Percentiles rank a stretch among this genome's conserved stretches.
Conservation (phyloP, 2,888 invertebrate species). For the Melipona bicolor region DNA sequence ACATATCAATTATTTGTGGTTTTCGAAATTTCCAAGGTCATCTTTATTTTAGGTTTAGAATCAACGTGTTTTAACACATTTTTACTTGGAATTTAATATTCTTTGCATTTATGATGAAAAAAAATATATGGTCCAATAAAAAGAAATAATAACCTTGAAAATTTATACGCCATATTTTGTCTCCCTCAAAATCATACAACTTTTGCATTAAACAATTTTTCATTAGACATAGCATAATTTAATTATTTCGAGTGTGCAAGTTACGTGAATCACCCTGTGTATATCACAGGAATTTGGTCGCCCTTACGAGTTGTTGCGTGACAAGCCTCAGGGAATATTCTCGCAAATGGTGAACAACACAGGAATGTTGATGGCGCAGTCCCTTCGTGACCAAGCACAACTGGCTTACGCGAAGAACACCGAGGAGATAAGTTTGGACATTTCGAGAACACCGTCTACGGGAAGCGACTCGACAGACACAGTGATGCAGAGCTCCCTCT, state of each 20-base stretch:
- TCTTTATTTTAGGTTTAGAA: too few species aligned
- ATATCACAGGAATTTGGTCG: constrained; percentile 87
- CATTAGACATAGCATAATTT: too few species aligned
- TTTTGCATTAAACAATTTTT: too few species aligned
- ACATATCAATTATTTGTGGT: too few species aligned
- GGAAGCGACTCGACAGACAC: constrained; percentile 1
- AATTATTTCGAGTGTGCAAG: too few species aligned
- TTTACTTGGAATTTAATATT: too few species aligned
- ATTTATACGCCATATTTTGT: neutral
- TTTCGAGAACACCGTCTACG: neutral
- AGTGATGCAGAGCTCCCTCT: constrained; percentile 20
- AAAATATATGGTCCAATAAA: too few species aligned
- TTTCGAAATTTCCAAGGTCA: too few species aligned
- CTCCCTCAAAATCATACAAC: too few species aligned
- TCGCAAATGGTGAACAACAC: constrained; percentile 90
- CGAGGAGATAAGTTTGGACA: neutral
- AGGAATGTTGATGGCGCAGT: constrained; percentile 86
- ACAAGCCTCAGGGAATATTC: constrained; percentile 86
- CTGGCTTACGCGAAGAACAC: constrained; percentile 55
- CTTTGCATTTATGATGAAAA: too few species aligned
- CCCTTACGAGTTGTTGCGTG: constrained; percentile 88
- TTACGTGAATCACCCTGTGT: neutral
- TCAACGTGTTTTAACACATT: too few species aligned
- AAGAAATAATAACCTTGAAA: too few species aligned
- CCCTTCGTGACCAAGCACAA: constrained; percentile 84